Evolutionary conservation across 2,888 invertebrate genomes (phyloP), one percentile per base, ranked within the genome.

Genomic region (Eupithecia abbreviata): DNA sequence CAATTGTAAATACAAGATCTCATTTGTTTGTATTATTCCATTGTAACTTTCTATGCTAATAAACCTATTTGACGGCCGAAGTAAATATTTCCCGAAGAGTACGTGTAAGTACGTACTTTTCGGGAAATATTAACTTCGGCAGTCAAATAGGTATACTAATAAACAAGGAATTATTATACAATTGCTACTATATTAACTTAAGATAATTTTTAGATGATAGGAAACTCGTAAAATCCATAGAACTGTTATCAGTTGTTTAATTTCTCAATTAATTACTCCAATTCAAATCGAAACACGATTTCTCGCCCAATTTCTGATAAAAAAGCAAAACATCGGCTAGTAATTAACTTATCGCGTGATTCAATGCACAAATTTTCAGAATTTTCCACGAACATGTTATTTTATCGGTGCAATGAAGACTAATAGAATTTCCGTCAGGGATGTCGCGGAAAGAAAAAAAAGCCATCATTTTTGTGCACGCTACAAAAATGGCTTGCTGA

Each of bases 261-360:
- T 68, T 67, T 67, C 9, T 45, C 42, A 4, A 67, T 67, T 67
- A 0, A 66, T 66, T 13, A 41, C 66, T n/a, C 58, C 42, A 15
- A 67, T 6, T 67, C n/a, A 41, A 66, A 45, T n/a, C 15, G 0
- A 67, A 66, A 66, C 42, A 66, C 42, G 15, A 66, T 66, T 30
- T 10, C 10, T 42, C 42, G 42, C 42, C 42, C 15, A 66, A 66
- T 69, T 47, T 47, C 69, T 71, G 71, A 62, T 74, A 65, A 72
- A 79, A 45, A 30, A 13, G 68, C 18, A 18, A 47, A 13, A 68
- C 10, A 68, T 68, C n/a, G 47, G 69, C 30, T 71, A 51, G 74
- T 87, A 86, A 87, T 84, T 83, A 83, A 84, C 72, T 80, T 77
- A 86, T 89, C 80, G 89, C 89, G 87, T 89, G 87, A 82, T 73